phyloP scores from a whole-genome alignment of 2,113 vertebrate genomes.

The Steatornis caripensis region DNA sequence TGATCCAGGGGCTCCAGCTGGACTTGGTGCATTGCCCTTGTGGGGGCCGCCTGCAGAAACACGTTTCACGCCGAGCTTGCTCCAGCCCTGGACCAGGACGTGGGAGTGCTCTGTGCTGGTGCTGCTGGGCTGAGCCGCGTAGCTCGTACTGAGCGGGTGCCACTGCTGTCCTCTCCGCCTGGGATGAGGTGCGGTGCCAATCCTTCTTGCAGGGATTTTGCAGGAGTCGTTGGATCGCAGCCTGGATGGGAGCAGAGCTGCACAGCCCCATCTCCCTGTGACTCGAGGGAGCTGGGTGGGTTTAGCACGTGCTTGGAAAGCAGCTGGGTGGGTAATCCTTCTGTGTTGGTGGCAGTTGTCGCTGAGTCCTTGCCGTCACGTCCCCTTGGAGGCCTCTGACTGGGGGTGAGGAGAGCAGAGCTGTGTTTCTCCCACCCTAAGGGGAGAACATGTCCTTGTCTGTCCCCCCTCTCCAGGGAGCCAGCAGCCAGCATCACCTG shows the following conservation, averaged over 20 bases:
- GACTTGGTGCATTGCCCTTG: neutral
- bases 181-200: fast-evolving
- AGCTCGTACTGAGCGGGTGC: neutral
- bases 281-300: neutral
- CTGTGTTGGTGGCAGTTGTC: neutral
- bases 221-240: fast-evolving
- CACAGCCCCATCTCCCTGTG: neutral
- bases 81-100: fast-evolving
- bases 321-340: neutral
- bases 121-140: neutral
- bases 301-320: neutral
- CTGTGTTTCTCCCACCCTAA: neutral
- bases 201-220: neutral
- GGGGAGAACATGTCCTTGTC: neutral
- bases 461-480: neutral
- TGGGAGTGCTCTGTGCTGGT: neutral
- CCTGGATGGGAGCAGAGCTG: neutral
- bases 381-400: neutral
- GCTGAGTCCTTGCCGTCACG: fast-evolving
- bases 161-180: fast-evolving
- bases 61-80: neutral
- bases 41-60: neutral
- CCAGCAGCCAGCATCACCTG: neutral
- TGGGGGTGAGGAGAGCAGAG: neutral
- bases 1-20: neutral